Conservation (phyloP, 2,113 vertebrate species). For the Cyprinodon brontotheroides region DNA sequence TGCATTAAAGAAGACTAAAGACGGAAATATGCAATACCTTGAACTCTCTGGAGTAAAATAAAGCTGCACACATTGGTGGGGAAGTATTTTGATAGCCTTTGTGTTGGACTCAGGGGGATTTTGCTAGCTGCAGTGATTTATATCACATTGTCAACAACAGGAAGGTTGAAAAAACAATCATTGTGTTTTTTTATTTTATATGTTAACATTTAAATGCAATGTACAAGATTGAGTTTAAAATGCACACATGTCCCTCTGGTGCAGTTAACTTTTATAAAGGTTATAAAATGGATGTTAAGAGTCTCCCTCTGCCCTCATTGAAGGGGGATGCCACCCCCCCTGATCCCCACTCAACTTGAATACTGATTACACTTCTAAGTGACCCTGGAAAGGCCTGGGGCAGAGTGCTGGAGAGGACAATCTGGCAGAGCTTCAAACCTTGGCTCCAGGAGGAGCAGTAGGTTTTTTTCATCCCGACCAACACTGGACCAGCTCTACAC, state of each 20-base stretch:
- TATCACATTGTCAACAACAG: too few species aligned
- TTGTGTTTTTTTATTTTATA: too few species aligned
- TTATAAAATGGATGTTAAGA: background rate
- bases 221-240: background rate
- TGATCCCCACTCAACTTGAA: too few species aligned
- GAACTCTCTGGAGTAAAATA: background rate
- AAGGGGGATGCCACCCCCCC: too few species aligned
- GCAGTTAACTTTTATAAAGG: background rate
- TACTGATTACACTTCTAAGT: too few species aligned
- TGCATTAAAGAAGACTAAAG: background rate
- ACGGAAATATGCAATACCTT: background rate
- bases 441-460: too few species aligned
- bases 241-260: background rate
- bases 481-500: too few species aligned
- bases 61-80: background rate
- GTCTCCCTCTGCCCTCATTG: background rate
- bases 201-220: background rate
- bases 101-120: background rate
- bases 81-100: background rate
- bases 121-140: background rate
- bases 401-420: too few species aligned
- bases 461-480: too few species aligned
- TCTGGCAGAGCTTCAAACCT: too few species aligned
- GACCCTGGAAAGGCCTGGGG: too few species aligned
- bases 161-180: too few species aligned